Evolutionary conservation across 2,113 vertebrate genomes (phyloP), one percentile per base, ranked within the genome.

Genomic region (Callopanchax toddi): DNA sequence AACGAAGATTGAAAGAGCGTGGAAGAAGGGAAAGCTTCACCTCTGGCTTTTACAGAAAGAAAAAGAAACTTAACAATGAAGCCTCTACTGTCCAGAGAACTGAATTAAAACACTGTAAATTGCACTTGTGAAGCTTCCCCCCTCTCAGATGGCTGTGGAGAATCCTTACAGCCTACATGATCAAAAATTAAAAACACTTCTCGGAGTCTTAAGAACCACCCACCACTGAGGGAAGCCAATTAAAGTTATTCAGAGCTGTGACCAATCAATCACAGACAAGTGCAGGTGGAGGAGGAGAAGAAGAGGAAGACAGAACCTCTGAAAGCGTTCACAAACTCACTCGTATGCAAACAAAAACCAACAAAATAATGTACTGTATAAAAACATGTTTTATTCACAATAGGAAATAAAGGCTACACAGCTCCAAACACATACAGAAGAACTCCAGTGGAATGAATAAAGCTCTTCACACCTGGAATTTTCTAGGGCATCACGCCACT

Each of bases 391-490:
- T 78, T 40, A 61, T 36, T 71, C 43, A 81, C 57, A 75, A 76
- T 43, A 58, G 62, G 71, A 58, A 78, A 59, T 59, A 75, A 65
- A n/a, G n/a, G n/a, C 18, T 21, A 48, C 45, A 70, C 69, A 64
- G 63, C 74, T 71, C 71, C 71, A 21, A 64, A 71, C 62, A 62
- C 67, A 68, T 3, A 59, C 39, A 81, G 60, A 71, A 80, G 60
- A 63, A 11, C 76, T 75, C 69, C 85, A 76, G 58, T 61, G 74
- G 67, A 67, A 81, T 81, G 79, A 87, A 84, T 76, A 87, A 67
- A 79, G 56, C 79, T 83, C 82, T 87, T 83, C 82, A 86, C 84
- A 87, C 82, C 82, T 87, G 85, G 74, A 86, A 85, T 86, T 85
- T 88, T 86, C 83, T 81, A 69, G 81, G 84, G 77, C 77, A 86